phyloP scores from a whole-genome alignment of 2,113 vertebrate genomes.

The Megatriorchis doriae region DNA sequence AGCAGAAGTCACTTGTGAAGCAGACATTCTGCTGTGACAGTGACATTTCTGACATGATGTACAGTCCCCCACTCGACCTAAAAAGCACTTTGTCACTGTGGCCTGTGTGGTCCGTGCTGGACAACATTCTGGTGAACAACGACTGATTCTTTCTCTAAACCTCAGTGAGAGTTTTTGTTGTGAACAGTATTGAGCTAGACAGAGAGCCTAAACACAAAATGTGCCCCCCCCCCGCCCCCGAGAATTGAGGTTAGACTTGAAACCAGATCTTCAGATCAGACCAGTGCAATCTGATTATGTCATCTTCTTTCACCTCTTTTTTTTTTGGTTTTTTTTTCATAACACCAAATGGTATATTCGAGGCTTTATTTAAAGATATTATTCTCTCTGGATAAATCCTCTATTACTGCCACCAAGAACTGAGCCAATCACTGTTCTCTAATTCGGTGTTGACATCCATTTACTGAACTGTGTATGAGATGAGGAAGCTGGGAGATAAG shows the following conservation, averaged over 20 bases:
- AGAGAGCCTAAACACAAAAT: background rate
- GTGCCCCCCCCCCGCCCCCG: accelerated
- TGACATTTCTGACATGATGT: background rate
- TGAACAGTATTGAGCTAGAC: background rate
- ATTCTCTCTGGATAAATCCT: background rate
- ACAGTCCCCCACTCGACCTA: background rate
- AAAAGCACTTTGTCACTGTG: background rate
- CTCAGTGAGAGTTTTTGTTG: background rate
- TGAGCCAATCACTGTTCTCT: background rate
- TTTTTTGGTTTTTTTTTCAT: background rate
- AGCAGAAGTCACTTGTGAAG: background rate
- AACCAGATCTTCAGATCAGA: background rate
- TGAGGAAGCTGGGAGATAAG: background rate
- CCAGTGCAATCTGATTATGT: background rate
- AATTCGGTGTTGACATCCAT: background rate
- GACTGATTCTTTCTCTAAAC: background rate
- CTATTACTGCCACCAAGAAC: background rate
- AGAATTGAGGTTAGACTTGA: background rate
- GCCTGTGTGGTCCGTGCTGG: background rate
- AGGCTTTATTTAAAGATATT: background rate
- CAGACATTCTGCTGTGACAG: background rate
- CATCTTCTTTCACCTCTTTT: background rate
- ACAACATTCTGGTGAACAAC: background rate
- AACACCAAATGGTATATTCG: background rate
- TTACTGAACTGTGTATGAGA: background rate